Evolutionary conservation across 2,888 invertebrate genomes (phyloP).

Genomic region (Geotrupes spiniger): DNA sequence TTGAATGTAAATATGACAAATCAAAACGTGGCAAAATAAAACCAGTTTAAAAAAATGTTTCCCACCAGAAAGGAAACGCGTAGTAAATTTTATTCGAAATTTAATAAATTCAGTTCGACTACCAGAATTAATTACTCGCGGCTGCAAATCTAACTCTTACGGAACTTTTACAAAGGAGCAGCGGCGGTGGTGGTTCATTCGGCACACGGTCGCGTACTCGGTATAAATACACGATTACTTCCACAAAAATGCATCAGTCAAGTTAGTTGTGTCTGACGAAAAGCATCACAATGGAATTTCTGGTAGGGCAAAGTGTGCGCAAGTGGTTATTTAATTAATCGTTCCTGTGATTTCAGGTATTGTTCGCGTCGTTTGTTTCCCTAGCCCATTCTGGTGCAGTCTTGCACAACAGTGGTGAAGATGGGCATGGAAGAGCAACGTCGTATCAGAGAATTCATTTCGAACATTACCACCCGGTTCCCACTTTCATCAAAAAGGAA

Average conservation of each 20-base stretch:
- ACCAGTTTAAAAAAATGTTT: no score
- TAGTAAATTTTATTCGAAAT: no score
- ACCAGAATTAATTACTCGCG: no score
- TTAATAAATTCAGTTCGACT: no score
- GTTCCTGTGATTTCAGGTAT: not conserved
- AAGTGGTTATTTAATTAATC: no score
- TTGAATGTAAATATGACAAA: no score
- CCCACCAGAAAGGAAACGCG: no score
- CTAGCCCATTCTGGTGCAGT: not conserved
- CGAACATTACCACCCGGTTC: slow-evolving; percentile 68
- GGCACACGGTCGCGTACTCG: not conserved
- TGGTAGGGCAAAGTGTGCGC: not conserved
- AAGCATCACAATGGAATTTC: not conserved
- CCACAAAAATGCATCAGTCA: not conserved
- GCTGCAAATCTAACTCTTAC: no score
- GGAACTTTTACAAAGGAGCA: no score
- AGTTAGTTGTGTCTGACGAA: not conserved
- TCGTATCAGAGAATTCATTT: slow-evolving; percentile 69
- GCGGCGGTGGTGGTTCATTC: not conserved
- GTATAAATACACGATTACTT: slow-evolving; percentile 1
- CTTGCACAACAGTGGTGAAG: not conserved
- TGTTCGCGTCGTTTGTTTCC: not conserved
- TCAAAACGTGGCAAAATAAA: no score
- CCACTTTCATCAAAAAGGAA: slow-evolving; percentile 67
- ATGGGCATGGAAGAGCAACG: slow-evolving; percentile 49